Conservation (phyloP, 2,888 invertebrate species). For the Nowickia ferox region DNA sequence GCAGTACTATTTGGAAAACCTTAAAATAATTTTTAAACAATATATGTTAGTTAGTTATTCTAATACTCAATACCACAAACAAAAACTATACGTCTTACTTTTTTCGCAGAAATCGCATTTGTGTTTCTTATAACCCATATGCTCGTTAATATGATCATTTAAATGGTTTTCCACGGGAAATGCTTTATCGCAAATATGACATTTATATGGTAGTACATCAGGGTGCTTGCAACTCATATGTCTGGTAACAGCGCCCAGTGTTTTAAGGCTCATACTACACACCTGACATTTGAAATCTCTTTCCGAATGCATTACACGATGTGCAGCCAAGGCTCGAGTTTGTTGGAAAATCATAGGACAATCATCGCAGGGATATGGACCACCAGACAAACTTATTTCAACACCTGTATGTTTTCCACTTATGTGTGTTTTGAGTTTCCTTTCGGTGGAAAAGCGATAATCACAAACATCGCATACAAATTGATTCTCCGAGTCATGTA, state of each 20-base stretch:
- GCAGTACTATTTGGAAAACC: conserved; percentile 65
- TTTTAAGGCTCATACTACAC: conserved; percentile 83
- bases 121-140: conserved; percentile 63
- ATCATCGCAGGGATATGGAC: conserved; percentile 59
- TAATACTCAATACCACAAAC: too few species aligned
- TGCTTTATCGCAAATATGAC: conserved; percentile 61
- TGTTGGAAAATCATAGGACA: conserved; percentile 65
- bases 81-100: conserved; percentile 41
- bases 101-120: conserved; percentile 65
- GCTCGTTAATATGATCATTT: conserved; percentile 63
- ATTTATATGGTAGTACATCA: conserved; percentile 62
- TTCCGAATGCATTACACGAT: conserved; percentile 58
- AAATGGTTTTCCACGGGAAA: conserved; percentile 67
- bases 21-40: conserved; percentile 12
- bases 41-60: background rate
- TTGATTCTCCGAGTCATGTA: conserved; percentile 76
- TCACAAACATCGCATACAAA: conserved; percentile 77
- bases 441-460: conserved; percentile 68
- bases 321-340: conserved; percentile 46
- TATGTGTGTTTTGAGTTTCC: conserved; percentile 57
- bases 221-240: conserved; percentile 80
- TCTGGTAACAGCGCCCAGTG: conserved; percentile 82
- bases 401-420: conserved; percentile 45
- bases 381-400: conserved; percentile 49
- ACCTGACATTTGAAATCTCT: conserved; percentile 82